Evolutionary conservation across 2,113 vertebrate species (phyloP), one percentile per base, ranked within the genome.

Genomic region (Pithys albifrons): DNA sequence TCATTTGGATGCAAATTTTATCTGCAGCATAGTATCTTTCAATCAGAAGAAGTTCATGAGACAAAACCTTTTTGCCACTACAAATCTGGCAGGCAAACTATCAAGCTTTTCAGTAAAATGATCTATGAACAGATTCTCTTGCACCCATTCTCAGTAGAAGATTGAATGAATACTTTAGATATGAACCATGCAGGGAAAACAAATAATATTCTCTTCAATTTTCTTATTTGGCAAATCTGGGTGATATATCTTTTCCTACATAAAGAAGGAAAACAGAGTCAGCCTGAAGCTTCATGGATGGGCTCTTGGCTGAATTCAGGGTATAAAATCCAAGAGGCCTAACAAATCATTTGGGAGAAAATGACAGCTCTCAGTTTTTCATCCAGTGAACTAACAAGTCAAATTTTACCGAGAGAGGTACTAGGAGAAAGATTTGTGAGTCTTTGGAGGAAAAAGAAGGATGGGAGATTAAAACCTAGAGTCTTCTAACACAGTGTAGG

Each of bases 291-390:
- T 82, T 88, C 67, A 54, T 29, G 33, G 71, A 69, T 70, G 41
- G 49, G 25, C 49, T 93, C 31, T 52, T 70, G 66, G 70, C 43
- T 81, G 33, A 96, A 89, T 51, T 86, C 76, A 72, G 52, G 37
- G 46, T 82, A 79, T 59, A 79, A 89, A 94, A 82, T 62, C 14
- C 35, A 87, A 69, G 57, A 65, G 14, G 49, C 2, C 61, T 37
- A 85, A 89, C 89, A 96, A 95, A 96, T 92, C 80, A 85, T 57
- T 57, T 31, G 52, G 70, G 65, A 91, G 33, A 52, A 93, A 86
- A 75, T 54, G 73, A 93, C 89, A 95, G 65, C 64, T 84, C 75
- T 81, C 57, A 8, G 17, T 22, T 96, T 85, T 88, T 88, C 91
- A 93, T 73, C 35, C 48, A 81, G 65, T 49, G 76, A 87, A 51